Conservation (phyloP, 2,888 invertebrate genomes). For the Labia minor region DNA sequence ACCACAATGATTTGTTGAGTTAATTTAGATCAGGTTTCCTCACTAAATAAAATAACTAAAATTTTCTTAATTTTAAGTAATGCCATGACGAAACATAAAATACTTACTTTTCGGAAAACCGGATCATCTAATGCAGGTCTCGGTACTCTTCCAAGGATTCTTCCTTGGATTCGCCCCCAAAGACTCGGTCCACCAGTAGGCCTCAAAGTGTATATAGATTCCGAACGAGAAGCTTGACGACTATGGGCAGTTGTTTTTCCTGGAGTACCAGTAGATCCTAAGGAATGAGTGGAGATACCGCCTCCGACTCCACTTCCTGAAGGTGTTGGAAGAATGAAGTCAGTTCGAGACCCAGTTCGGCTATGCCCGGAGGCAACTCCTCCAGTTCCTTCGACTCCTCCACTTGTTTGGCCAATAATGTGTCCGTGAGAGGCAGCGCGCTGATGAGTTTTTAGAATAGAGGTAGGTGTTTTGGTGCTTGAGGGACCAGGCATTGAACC, state of each 20-base stretch:
- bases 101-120: constrained; percentile 44
- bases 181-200: constrained; percentile 56
- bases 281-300: constrained; percentile 48
- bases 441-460: constrained; percentile 47
- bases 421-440: constrained; percentile 80
- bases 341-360: constrained; percentile 74
- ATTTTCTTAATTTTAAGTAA: no score
- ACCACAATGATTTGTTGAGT: no score
- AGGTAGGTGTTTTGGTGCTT: constrained; percentile 14
- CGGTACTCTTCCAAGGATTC: constrained; percentile 46
- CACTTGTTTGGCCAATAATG: constrained; percentile 52
- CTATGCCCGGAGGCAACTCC: constrained; percentile 52
- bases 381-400: constrained; percentile 28
- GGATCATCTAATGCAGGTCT: constrained; percentile 53
- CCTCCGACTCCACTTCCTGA: constrained; percentile 45
- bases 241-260: constrained; percentile 56
- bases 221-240: constrained; percentile 78
- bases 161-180: constrained; percentile 55
- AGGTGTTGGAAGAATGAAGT: constrained; percentile 70
- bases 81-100: no score
- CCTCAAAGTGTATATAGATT: constrained; percentile 79
- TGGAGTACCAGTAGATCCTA: constrained; percentile 40
- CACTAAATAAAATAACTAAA: no score
- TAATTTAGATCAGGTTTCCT: no score
- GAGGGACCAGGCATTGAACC: constrained; percentile 3